These are phyloP conservation scores for Saxidomus purpurata DNA, from an alignment of 1,140 invertebrate species.

Conservation along the genomic window DNA sequence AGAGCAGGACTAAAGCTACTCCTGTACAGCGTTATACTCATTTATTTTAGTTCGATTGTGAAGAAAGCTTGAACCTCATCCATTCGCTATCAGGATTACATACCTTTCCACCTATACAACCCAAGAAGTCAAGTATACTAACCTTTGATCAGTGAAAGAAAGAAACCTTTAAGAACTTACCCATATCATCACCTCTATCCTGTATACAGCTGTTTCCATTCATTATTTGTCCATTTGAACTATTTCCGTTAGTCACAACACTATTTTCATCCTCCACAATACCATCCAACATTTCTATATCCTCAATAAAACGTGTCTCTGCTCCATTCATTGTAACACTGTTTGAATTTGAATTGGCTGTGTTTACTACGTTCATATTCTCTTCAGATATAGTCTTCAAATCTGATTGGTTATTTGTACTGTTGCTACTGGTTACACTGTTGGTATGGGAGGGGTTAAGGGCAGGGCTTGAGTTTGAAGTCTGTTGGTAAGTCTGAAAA, in stretches of 20 bases:
- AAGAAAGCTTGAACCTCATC: too few species aligned
- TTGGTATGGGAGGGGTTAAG: constrained; percentile 50
- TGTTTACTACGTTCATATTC: constrained; percentile 88
- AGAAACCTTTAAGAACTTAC: constrained; percentile 74
- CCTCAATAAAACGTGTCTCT: constrained; percentile 82
- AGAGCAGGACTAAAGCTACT: too few species aligned
- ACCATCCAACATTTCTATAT: constrained; percentile 89
- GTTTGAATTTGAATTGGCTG: constrained; percentile 87
- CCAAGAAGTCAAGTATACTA: too few species aligned
- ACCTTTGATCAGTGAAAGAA: too few species aligned
- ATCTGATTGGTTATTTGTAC: constrained; percentile 69
- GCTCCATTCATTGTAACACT: constrained; percentile 82
- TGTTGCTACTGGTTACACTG: constrained; percentile 57
- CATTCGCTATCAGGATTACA: too few species aligned
- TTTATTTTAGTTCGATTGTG: too few species aligned
- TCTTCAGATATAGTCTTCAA: constrained; percentile 84
- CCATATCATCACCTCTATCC: constrained; percentile 85
- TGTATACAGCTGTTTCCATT: constrained; percentile 88
- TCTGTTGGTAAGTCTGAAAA: constrained; percentile 50
- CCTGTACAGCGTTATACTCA: too few species aligned
- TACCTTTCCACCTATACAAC: too few species aligned
- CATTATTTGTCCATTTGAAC: constrained; percentile 83
- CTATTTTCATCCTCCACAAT: constrained; percentile 74
- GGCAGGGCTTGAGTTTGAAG: constrained; percentile 44
- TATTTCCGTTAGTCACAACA: constrained; percentile 87